These are phyloP conservation scores for Machaerirhynchus nigripectus DNA, from an alignment of 2,113 vertebrate genomes.

Conservation along the genomic window DNA sequence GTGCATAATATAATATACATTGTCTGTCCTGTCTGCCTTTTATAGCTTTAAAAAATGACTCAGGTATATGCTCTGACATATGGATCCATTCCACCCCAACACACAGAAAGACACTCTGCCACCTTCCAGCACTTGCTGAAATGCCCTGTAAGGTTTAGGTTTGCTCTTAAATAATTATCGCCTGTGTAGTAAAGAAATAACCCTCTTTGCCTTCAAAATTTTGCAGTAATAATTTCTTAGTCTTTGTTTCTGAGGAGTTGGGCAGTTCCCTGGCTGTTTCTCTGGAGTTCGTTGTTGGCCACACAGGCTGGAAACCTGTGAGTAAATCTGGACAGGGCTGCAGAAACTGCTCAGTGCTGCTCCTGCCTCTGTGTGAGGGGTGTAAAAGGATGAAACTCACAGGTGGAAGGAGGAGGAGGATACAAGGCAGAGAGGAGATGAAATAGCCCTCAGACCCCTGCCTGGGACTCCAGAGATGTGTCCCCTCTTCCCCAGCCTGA, in stretches of 20 bases:
- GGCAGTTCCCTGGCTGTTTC: neutral
- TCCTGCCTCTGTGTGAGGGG: neutral
- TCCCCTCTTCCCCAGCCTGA: neutral
- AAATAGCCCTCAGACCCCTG: neutral
- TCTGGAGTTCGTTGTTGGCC: neutral
- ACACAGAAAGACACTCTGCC: neutral
- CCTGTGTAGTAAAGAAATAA: neutral
- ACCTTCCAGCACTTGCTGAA: neutral
- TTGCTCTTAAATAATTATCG: neutral
- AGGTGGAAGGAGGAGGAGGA: neutral
- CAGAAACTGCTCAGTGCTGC: neutral
- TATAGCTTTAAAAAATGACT: conserved; percentile 25
- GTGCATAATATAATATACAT: conserved; percentile 40
- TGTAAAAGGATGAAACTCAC: neutral
- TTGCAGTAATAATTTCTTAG: neutral
- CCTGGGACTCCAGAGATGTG: neutral
- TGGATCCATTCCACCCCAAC: neutral
- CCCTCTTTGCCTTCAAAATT: neutral
- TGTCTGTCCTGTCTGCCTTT: conserved; percentile 28
- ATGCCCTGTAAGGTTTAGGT: neutral
- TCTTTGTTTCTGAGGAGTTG: neutral
- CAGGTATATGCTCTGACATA: neutral
- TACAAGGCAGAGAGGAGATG: neutral
- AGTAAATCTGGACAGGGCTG: neutral
- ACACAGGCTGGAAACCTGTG: neutral